Base-by-base conservation (phyloP, 2,888 invertebrate genomes). In the Eledona agricola region DNA sequence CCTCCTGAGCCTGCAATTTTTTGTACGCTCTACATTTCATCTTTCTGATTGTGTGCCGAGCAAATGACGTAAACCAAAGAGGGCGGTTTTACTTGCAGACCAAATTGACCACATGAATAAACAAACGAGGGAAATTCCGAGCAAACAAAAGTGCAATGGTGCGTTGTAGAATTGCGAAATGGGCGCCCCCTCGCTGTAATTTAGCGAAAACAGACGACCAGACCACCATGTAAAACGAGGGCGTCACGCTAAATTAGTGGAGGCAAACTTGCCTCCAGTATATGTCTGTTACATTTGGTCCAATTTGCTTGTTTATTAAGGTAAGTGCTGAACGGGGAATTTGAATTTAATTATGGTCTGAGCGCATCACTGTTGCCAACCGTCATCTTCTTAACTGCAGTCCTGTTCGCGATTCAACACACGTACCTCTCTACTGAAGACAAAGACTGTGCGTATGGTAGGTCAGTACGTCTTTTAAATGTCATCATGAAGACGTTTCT, bases 251-350 rank as follows among this genome's bases (percentile, higher is more conserved):
- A 28, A 42, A 42, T 42, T 50, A 50, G 29, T 25, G 40, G 49
- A 38, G 28, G 49, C 40, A 50, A 50, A 37, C 23, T 50, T 50
- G 40, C 38, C 20, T 34, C 37, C 32, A 35, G 35, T 34, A 45
- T 34, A 45, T 45, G 45, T 45, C 45, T 45, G 45, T 47, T 47
- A 28, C 47, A 47, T 47, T 47, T 47, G 35, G 47, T 13, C 23
- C 37, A 47, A 37, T 37, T 37, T 37, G 29, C 49, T 40, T 40
- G 49, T 50, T 38, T 31, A 50, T 50, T 40, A 34, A 32, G 40
- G 40, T 38, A 50, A 50, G 45, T 45, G 45, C 45, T 23, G 42
- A 42, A 42, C 42, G 42, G 45, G 34, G 45, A 45, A 45, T 45
- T 45, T 45, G 45, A 45, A 45, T 45, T 45, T 45, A 45, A 45